Base-by-base conservation (phyloP, 2,113 vertebrate genomes). In the Lampris incognitus region DNA sequence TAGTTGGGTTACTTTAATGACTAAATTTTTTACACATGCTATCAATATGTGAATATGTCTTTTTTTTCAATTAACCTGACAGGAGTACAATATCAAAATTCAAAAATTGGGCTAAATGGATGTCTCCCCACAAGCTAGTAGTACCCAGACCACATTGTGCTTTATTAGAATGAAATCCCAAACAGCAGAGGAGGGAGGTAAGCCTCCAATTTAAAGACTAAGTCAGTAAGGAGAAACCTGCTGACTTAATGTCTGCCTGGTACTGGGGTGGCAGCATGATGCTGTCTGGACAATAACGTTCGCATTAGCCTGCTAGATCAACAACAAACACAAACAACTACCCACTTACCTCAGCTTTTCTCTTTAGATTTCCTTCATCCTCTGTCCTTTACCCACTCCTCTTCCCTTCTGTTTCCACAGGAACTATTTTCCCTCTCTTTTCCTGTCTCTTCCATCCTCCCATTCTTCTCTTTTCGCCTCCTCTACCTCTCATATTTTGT, bases 41-140 rank as follows among this genome's bases (percentile, higher is more conserved):
- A 9, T 13, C 3, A 74, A 63, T 74, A 74, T 69, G 36, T 9
- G 68, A 79, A 84, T 24, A 46, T 54, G 13, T 54, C 1, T 24
- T 41, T 38, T 66, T 66, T 3, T 46, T 62, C 50, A 81, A 51
- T 52, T 37, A 49, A 11, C 49, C 62, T 40, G 42, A 57, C 66
- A 75, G 66, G 54, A 69, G 81, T 82, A 73, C 46, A 36, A 37
- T 6, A 79, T 79, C 36, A 70, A 84, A 72, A 67, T 85, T 82
- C 78, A 83, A 81, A 38, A 54, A 13, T 13, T 13, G 40, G 41
- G 38, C 38, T 72, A 44, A 38, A 75, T 73, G 44, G 4, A 73
- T 64, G 75, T 65, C 66, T 13, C 69, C 24, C 72, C 69, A 46
- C 57, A 36, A 61, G 58, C 37, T 54, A 13, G 51, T 11, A 13